Base-by-base conservation (phyloP, 2,113 vertebrate genomes). In the Empidonax alnorum region DNA sequence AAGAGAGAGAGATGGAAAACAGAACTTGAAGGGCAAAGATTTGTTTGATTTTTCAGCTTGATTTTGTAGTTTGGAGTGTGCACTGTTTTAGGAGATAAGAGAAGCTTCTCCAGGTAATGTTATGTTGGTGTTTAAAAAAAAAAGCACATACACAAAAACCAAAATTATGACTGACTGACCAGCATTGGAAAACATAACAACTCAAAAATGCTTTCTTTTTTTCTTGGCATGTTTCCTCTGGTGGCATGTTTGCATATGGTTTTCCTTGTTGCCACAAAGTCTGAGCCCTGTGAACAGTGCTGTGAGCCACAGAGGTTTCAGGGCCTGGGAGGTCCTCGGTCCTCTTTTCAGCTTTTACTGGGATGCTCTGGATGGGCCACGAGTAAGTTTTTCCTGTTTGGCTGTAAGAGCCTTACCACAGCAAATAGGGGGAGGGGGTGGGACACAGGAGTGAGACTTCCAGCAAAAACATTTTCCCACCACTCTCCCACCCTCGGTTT, bases 31-130 rank as follows among this genome's bases (percentile, higher is more conserved):
- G 74, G 89, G 67, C 55, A 95, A 94, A 68, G 78, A 53, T 59
- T 55, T 42, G 44, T 68, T 90, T 87, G 59, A 35, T 78, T 95
- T 96, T 97, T 95, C 59, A 88, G 8, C 79, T 87, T 95, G 30
- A 73, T 97, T 97, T 94, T 84, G 90, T 94, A 44, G 67, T 96
- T 97, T 77, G 83, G 92, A 92, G 14, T 46, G 55, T 95, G 95
- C 63, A 84, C 66, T 93, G 53, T 66, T 96, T 88, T 50, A 87
- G 84, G 75, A 94, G 81, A 62, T 85, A 84, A 78, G 49, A 74
- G 46, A 62, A 69, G 15, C 39, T 90, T 71, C 62, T 81, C 49
- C 15, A 41, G 22, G 37, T 74, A 68, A 25, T 53, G 2, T 21
- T 76, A 15, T 25, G 39, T 37, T 14, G 2, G 3, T 80, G 18